phyloP scores from a whole-genome alignment of 1,140 invertebrate species.

The Heliconius hermathena region DNA sequence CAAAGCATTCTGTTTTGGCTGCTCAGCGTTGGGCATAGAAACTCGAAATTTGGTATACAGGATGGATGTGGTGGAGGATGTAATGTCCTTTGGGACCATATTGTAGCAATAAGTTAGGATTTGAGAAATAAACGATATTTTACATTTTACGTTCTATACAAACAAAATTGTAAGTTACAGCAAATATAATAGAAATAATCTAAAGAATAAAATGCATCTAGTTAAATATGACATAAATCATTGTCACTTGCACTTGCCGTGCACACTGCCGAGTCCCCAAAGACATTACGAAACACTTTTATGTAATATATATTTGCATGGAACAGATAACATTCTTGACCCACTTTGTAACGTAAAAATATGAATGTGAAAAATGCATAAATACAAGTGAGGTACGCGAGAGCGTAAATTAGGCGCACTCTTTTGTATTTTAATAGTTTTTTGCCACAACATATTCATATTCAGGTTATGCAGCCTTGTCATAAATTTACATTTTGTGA shows the following conservation, averaged over 20 bases:
- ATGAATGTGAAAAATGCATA: conserved; percentile 19
- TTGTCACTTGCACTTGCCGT: neutral
- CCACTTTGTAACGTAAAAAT: conserved; percentile 19
- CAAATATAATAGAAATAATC: too few species aligned
- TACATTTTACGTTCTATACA: too few species aligned
- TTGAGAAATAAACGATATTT: too few species aligned
- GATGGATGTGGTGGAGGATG: too few species aligned
- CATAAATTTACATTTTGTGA: neutral
- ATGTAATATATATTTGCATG: conserved; percentile 10
- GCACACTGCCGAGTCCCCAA: neutral
- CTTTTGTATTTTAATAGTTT: conserved; percentile 18
- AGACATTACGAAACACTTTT: neutral
- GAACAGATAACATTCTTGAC: conserved; percentile 20
- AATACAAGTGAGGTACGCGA: conserved; percentile 16
- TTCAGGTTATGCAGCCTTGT: neutral
- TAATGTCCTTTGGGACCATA: too few species aligned
- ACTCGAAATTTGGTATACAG: too few species aligned
- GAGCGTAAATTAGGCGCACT: conserved; percentile 26
- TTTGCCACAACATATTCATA: conserved; percentile 4
- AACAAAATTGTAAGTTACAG: too few species aligned
- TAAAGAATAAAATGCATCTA: too few species aligned
- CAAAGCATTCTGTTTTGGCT: too few species aligned
- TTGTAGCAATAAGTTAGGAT: too few species aligned
- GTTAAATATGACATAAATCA: too few species aligned
- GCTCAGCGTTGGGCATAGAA: too few species aligned